These are phyloP conservation scores for Pluvianellus socialis DNA, from an alignment of 2,113 vertebrate species.

Conservation along the genomic window DNA sequence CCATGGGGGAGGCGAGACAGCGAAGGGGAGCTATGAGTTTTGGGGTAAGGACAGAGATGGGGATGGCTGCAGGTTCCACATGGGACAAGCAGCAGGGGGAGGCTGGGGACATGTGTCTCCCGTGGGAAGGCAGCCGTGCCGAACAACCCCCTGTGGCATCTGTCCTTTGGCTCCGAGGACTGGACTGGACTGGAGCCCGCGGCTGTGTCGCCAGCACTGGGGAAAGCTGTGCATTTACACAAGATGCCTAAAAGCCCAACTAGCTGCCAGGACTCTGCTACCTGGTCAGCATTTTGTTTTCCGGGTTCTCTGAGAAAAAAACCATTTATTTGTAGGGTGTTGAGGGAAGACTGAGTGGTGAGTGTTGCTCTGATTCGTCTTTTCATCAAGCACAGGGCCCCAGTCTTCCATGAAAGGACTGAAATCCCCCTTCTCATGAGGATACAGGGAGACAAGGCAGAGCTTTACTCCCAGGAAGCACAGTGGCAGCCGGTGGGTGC, in stretches of 20 bases:
- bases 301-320: neutral
- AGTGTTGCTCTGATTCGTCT: neutral
- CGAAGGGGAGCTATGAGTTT: neutral
- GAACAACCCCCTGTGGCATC: fast-evolving
- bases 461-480: neutral
- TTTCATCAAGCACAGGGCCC: neutral
- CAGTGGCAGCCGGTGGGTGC: fast-evolving
- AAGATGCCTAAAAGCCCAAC: neutral
- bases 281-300: neutral
- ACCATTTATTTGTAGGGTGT: neutral
- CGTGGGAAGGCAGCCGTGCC: fast-evolving
- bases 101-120: fast-evolving
- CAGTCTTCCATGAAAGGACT: neutral
- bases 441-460: neutral
- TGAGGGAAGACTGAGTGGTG: neutral
- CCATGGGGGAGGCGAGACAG: fast-evolving
- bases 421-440: neutral
- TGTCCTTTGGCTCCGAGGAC: fast-evolving
- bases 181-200: neutral
- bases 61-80: neutral
- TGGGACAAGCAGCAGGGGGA: fast-evolving
- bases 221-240: neutral
- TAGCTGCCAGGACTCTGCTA: neutral
- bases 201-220: fast-evolving
- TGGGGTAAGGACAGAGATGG: neutral